Evolutionary conservation across 2,797 vertebrate species (phyloP).

Genomic region (Silurus lanzhouensis): DNA sequence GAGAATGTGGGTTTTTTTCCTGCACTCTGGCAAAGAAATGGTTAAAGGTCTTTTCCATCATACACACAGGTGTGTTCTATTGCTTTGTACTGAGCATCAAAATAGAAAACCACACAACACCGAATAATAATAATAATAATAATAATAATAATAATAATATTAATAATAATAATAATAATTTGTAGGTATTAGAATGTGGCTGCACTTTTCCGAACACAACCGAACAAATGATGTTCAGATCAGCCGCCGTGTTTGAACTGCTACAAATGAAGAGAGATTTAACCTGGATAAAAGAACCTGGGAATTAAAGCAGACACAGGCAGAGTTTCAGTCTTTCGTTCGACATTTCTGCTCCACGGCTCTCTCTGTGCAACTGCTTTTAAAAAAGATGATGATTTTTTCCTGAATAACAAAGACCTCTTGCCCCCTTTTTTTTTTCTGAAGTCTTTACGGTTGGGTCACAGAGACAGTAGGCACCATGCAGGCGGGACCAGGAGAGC

Average conservation of each 20-base stretch:
- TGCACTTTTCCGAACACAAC: conserved; percentile 61
- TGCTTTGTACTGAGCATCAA: conserved; percentile 41
- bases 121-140: conserved; percentile 35
- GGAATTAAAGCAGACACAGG: conserved; percentile 62
- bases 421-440: conserved; percentile 36
- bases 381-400: conserved; percentile 61
- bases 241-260: conserved; percentile 76
- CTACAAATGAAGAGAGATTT: conserved; percentile 76
- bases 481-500: conserved; percentile 56
- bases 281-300: conserved; percentile 82
- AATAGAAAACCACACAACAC: conserved; percentile 9
- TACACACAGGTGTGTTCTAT: conserved; percentile 47
- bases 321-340: conserved; percentile 34
- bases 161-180: conserved; percentile 33
- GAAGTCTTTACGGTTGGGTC: conserved; percentile 55
- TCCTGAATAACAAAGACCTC: conserved; percentile 64
- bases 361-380: conserved; percentile 47
- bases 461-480: conserved; percentile 68
- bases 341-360: conserved; percentile 37
- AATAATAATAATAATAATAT: conserved; percentile 33
- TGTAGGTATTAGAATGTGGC: conserved; percentile 40
- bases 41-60: conserved; percentile 21
- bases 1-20: not conserved
- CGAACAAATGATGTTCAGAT: conserved; percentile 64
- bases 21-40: conserved; percentile 3